Evolutionary conservation across 2,888 invertebrate genomes (phyloP), one percentile per base, ranked within the genome.

Genomic region (Cepaea hortensis): DNA sequence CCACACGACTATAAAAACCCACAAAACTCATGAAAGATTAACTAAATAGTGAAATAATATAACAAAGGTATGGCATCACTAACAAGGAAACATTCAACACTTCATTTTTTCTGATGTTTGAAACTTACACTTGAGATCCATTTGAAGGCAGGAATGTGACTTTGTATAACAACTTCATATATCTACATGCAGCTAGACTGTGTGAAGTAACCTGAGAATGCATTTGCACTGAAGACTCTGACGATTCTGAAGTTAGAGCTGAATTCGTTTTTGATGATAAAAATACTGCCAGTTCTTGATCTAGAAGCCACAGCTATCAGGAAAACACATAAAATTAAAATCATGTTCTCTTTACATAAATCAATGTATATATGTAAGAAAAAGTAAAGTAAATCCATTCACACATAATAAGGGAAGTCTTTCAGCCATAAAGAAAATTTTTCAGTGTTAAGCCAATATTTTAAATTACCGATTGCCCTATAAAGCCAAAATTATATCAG

Each of bases 291-390:
- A 90, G 80, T 68, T 90, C 88, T 46, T 90, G 90, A 81, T 91
- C 91, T 48, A 91, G 84, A 65, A 91, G 84, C 91, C 91, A 91
- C 62, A 91, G 81, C 91, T 91, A 73, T n/a, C n/a, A 62, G n/a
- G 48, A n/a, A 72, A 77, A 79, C 72, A 62, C 3, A 65, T 18
- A n/a, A 65, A 1, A 55, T 23, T 50, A 55, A 77, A 77, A 77
- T 61, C n/a, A 77, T n/a, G 55, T 55, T 55, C 7, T 55, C 55
- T 55, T 11, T 55, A 55, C 55, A 55, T 55, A 55, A 9, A 55
- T 55, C 6, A 9, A 55, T 55, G 11, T 55, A 55, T 55, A 55
- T 55, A 55, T 55, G 11, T 55, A 55, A 35, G 35, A 35, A 35
- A 35, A 35, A 35, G 35, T 35, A 35, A 35, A 35, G 35, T 35